These are phyloP conservation scores for Neodiprion pinetum DNA, from an alignment of 1,140 invertebrate genomes.

Conservation along the genomic window DNA sequence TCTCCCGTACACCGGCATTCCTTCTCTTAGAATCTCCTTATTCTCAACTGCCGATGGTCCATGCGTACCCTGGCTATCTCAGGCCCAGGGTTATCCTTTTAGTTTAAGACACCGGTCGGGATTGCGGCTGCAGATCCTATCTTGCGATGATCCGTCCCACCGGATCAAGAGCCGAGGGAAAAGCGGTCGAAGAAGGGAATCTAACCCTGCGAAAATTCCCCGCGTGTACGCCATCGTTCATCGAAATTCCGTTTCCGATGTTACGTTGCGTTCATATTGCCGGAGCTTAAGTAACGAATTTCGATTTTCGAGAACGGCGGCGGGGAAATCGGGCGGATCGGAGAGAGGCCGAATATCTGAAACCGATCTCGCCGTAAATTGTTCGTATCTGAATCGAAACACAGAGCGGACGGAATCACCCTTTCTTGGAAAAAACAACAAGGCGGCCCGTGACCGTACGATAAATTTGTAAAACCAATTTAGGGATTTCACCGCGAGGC, in stretches of 20 bases:
- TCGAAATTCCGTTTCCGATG: too few species aligned
- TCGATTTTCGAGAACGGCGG: too few species aligned
- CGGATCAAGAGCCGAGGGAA: too few species aligned
- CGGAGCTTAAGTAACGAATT: too few species aligned
- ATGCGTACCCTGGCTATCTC: neutral
- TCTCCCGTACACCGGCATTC: neutral
- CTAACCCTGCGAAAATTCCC: too few species aligned
- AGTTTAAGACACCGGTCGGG: neutral
- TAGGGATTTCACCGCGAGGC: slow-evolving; percentile 23
- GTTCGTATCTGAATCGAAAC: slow-evolving; percentile 1
- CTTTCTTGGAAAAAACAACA: slow-evolving; percentile 8
- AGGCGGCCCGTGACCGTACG: slow-evolving; percentile 20
- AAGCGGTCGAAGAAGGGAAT: too few species aligned
- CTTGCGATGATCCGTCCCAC: neutral
- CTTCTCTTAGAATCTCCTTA: neutral
- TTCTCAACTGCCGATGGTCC: neutral
- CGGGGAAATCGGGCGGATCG: too few species aligned
- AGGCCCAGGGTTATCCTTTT: neutral
- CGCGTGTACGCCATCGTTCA: too few species aligned
- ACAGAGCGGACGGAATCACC: slow-evolving; percentile 4
- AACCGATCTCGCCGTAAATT: slow-evolving; percentile 9
- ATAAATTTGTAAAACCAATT: slow-evolving; percentile 48
- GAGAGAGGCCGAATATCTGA: neutral
- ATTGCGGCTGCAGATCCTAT: neutral
- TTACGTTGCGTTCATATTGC: too few species aligned